A percentile compares a stretch with the other conserved stretches of the same genome.
Conservation (phyloP, 1,140 invertebrate species). For the Pteromalus puparum region DNA sequence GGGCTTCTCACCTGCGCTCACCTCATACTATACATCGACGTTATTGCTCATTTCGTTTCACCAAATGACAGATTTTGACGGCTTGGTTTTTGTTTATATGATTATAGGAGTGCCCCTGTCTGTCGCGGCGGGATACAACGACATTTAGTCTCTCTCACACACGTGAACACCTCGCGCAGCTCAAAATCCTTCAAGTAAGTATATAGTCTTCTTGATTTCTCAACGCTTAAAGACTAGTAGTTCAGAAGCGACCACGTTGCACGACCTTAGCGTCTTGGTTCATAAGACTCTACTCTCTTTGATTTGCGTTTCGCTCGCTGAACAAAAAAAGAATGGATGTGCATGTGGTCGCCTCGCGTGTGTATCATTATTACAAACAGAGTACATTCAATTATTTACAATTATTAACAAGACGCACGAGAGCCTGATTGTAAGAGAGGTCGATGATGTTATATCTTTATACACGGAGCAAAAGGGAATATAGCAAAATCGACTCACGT, state of each 20-base stretch:
- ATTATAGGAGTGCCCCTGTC: slow-evolving; percentile 28
- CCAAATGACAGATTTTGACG: slow-evolving; percentile 5
- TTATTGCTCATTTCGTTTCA: slow-evolving; percentile 13
- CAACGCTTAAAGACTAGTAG: slow-evolving; percentile 61
- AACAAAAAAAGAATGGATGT: neutral
- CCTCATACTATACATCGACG: neutral
- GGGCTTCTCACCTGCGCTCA: neutral
- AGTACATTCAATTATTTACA: slow-evolving; percentile 69
- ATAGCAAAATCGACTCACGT: slow-evolving; percentile 36
- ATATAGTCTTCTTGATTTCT: slow-evolving; percentile 11
- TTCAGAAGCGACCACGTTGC: slow-evolving; percentile 39
- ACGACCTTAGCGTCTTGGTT: neutral
- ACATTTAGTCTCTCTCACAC: neutral
- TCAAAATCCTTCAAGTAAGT: neutral
- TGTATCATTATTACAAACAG: slow-evolving; percentile 54
- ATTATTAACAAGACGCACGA: slow-evolving; percentile 70
- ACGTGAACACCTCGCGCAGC: neutral
- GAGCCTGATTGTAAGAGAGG: slow-evolving; percentile 51
- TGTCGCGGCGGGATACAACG: neutral
- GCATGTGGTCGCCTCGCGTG: slow-evolving; percentile 18
- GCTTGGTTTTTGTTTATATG: neutral
- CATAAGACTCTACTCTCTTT: neutral
- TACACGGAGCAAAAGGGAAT: neutral
- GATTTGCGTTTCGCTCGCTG: neutral
- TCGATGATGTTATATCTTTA: slow-evolving; percentile 29